These are phyloP conservation scores for Capreolus pygargus DNA, from an alignment of 2,113 vertebrate genomes.

Conservation along the genomic window DNA sequence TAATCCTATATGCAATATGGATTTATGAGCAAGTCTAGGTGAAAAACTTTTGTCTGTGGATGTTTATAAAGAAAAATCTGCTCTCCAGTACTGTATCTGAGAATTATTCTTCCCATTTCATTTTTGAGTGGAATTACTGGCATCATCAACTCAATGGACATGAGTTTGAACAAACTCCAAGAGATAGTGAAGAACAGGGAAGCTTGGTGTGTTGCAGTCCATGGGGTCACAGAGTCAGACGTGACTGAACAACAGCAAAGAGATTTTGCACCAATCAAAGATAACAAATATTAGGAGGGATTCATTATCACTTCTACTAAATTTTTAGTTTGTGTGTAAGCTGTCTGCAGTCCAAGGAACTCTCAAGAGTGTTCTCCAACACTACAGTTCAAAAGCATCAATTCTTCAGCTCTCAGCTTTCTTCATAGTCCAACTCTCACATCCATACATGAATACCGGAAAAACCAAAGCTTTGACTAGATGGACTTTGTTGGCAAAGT, in stretches of 20 bases:
- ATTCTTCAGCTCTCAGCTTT: background rate
- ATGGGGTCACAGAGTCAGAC: accelerated
- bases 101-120: background rate
- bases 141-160: background rate
- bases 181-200: background rate
- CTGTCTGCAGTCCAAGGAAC: background rate
- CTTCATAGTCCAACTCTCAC: background rate
- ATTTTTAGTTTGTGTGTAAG: background rate
- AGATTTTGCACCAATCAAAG: background rate
- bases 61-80: background rate
- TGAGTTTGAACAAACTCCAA: background rate
- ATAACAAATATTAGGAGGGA: background rate
- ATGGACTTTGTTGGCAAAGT: background rate
- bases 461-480: background rate
- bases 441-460: background rate
- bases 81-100: background rate
- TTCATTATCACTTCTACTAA: background rate
- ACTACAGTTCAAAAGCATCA: background rate
- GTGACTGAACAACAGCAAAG: background rate
- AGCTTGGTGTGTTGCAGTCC: background rate
- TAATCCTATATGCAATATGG: background rate
- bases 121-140: background rate
- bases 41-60: background rate
- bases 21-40: background rate
- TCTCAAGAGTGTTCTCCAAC: background rate